Evolutionary conservation across 2,113 vertebrate genomes (phyloP).

Genomic region (Callipepla squamata): DNA sequence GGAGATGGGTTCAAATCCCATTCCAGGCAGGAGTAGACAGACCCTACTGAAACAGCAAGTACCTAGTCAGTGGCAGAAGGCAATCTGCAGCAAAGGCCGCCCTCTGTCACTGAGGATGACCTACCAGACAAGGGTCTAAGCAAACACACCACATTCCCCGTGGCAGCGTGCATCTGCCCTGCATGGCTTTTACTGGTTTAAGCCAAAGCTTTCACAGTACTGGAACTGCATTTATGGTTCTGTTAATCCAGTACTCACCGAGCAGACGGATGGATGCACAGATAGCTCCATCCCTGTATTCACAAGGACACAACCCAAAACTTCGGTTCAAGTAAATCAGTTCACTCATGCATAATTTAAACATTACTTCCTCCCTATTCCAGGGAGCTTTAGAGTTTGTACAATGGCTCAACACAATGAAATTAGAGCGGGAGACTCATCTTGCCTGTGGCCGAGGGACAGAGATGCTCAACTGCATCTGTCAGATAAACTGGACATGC

Average conservation of each 20-base stretch:
- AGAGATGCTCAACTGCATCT: neutral
- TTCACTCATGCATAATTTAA: conserved; percentile 62
- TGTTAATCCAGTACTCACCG: neutral
- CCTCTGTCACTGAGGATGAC: neutral
- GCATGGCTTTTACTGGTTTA: neutral
- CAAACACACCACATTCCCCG: rapidly evolving
- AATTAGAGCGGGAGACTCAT: conserved; percentile 36
- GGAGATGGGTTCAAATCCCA: neutral
- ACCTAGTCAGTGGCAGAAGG: neutral
- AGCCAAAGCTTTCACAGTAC: conserved; percentile 58
- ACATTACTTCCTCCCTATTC: conserved; percentile 64
- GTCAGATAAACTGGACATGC: neutral
- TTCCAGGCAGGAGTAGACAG: neutral
- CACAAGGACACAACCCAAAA: conserved; percentile 19
- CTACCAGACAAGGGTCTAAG: neutral
- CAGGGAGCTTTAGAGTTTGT: conserved; percentile 40
- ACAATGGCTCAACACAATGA: conserved; percentile 27
- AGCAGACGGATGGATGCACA: conserved; percentile 36
- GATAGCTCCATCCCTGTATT: conserved; percentile 7
- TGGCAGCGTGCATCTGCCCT: neutral
- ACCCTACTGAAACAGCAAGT: neutral
- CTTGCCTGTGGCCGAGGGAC: neutral
- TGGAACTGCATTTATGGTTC: neutral
- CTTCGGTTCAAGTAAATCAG: conserved; percentile 32
- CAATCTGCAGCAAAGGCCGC: neutral